Evolutionary conservation across 2,888 invertebrate species (phyloP).

Genomic region (Coleophora flavipennella): DNA sequence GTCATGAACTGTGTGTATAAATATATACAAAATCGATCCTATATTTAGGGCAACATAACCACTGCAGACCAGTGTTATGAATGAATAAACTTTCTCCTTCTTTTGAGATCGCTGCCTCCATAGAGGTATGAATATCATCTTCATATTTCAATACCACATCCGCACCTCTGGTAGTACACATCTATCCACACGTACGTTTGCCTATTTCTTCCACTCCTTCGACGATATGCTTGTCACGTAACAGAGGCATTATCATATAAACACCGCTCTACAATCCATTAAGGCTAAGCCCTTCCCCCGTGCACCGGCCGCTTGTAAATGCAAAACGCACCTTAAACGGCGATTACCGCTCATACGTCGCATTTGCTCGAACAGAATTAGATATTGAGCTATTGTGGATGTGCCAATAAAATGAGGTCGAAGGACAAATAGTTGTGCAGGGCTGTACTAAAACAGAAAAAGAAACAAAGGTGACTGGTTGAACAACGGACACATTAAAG

Average conservation of each 20-base stretch:
- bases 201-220: constrained; percentile 4
- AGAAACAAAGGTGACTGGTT: too few species aligned
- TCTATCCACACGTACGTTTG: background rate
- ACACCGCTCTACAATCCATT: constrained; percentile 48
- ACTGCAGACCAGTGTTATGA: too few species aligned
- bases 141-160: background rate
- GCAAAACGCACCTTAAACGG: constrained; percentile 54
- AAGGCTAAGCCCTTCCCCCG: constrained; percentile 53
- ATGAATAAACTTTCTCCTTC: too few species aligned
- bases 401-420: constrained; percentile 13
- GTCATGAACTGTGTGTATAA: too few species aligned
- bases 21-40: too few species aligned
- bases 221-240: constrained; percentile 26
- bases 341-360: constrained; percentile 41
- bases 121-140: too few species aligned
- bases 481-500: too few species aligned
- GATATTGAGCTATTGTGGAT: background rate
- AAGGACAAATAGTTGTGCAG: too few species aligned
- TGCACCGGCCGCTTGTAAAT: constrained; percentile 59
- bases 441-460: too few species aligned
- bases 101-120: too few species aligned
- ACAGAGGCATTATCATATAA: constrained; percentile 52
- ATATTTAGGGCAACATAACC: too few species aligned
- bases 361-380: background rate
- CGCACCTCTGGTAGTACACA: background rate